Evolutionary conservation across 2,113 vertebrate species (phyloP).

Genomic region (Cynoglossus semilaevis): DNA sequence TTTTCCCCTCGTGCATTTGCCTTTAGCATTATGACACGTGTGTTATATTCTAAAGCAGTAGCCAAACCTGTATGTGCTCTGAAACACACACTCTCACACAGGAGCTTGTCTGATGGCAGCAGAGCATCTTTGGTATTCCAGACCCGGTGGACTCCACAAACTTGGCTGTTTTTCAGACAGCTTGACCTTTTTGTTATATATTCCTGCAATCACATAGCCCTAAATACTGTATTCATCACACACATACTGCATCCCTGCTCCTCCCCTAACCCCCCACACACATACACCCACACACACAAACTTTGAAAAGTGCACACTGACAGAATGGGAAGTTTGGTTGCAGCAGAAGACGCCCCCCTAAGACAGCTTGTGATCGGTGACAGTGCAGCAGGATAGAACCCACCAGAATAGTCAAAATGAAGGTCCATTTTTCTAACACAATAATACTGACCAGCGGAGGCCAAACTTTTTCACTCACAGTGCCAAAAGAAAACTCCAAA

Average conservation of each 20-base stretch:
- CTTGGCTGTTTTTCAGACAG: slow-evolving; percentile 58
- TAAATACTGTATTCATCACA: slow-evolving; percentile 65
- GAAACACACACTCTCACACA: background rate
- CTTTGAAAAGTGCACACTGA: background rate
- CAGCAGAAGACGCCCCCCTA: slow-evolving; percentile 18
- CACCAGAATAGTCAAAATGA: no score
- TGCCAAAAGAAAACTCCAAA: no score
- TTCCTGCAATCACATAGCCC: slow-evolving; percentile 56
- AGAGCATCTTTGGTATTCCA: slow-evolving; percentile 56
- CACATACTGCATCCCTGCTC: slow-evolving; percentile 38
- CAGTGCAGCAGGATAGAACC: slow-evolving; percentile 14
- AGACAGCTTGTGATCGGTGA: slow-evolving; percentile 29
- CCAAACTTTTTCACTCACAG: no score
- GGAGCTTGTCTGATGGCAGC: slow-evolving; percentile 9
- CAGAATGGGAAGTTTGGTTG: slow-evolving; percentile 24
- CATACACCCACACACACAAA: slow-evolving; percentile 17
- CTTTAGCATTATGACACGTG: no score
- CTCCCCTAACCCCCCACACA: no score
- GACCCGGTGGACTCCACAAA: slow-evolving; percentile 26
- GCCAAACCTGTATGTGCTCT: no score
- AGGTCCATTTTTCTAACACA: no score
- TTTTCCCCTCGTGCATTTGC: no score
- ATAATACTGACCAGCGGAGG: no score
- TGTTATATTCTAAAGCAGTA: no score
- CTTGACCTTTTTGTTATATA: slow-evolving; percentile 67